Evolutionary conservation across 2,797 vertebrate species (phyloP).

Genomic region (Paedocypris micromegethes): DNA sequence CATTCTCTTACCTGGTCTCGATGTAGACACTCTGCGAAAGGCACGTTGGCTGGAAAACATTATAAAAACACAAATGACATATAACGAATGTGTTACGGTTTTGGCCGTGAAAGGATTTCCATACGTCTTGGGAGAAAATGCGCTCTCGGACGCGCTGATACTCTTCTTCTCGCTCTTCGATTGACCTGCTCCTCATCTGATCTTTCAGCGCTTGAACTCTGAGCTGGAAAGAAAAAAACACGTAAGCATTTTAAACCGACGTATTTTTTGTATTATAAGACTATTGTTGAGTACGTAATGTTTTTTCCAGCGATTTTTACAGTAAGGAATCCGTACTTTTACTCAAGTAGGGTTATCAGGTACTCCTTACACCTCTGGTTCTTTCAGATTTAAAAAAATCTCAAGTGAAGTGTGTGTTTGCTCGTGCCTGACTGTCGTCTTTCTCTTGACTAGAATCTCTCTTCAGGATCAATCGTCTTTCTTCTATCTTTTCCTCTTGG

Average conservation of each 20-base stretch:
- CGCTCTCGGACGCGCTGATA: conserved; percentile 90
- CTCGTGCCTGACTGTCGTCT: conserved; percentile 64
- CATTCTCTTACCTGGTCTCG: conserved; percentile 91
- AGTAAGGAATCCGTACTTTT: no score
- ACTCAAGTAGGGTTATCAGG: no score
- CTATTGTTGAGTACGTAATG: no score
- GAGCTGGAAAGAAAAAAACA: conserved; percentile 62
- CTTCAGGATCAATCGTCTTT: conserved; percentile 91
- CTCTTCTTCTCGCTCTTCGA: conserved; percentile 95
- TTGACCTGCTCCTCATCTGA: conserved; percentile 90
- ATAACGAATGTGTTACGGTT: background rate
- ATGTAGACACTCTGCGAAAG: conserved; percentile 82
- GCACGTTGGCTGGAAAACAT: conserved; percentile 80
- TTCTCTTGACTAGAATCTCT: conserved; percentile 92
- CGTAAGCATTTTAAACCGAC: conserved; percentile 9
- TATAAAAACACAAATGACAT: conserved; percentile 55
- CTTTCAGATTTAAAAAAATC: no score
- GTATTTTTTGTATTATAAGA: no score
- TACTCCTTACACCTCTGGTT: no score
- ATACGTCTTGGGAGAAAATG: conserved; percentile 94
- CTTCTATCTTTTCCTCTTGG: conserved; percentile 86
- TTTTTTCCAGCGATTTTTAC: no score
- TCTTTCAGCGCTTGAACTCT: conserved; percentile 82
- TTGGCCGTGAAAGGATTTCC: conserved; percentile 45
- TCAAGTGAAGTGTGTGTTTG: conserved; percentile 5